Conservation (phyloP, 2,888 invertebrate genomes). For the Melangyna quadrimaculata region DNA sequence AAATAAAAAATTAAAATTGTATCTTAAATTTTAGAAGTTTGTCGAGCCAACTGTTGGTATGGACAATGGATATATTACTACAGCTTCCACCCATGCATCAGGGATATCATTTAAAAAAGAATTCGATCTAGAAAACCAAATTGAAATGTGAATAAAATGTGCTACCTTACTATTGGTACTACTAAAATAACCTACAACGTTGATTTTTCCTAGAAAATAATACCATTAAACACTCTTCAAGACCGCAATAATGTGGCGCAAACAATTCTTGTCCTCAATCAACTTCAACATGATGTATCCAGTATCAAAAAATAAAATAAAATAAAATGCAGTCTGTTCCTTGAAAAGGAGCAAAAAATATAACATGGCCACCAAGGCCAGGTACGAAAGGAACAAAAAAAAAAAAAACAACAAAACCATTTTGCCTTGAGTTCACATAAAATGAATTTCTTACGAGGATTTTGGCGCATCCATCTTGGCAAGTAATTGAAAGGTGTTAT, state of each 20-base stretch:
- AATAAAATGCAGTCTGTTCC: constrained; percentile 46
- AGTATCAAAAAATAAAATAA: not conserved
- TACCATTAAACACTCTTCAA: constrained; percentile 42
- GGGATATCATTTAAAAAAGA: not conserved
- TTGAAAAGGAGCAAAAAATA: not conserved
- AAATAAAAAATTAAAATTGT: too few species aligned
- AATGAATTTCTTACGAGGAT: constrained; percentile 60
- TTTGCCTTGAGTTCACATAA: constrained; percentile 49
- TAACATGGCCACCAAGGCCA: constrained; percentile 50
- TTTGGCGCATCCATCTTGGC: constrained; percentile 70
- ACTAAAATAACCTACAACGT: not conserved
- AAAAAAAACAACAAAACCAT: not conserved
- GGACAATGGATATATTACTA: too few species aligned
- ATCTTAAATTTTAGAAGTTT: too few species aligned
- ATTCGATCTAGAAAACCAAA: not conserved
- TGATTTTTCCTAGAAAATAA: constrained; percentile 52
- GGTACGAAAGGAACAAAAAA: not conserved
- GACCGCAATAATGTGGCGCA: constrained; percentile 39
- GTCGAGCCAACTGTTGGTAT: too few species aligned
- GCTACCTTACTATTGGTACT: not conserved
- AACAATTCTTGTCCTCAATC: constrained; percentile 35
- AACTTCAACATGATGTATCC: constrained; percentile 6
- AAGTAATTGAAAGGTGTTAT: constrained; percentile 71
- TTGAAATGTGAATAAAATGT: constrained; percentile 11
- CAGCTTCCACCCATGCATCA: too few species aligned